These are phyloP conservation scores for Pteria penguin DNA, from an alignment of 2,888 invertebrate species.

Conservation along the genomic window DNA sequence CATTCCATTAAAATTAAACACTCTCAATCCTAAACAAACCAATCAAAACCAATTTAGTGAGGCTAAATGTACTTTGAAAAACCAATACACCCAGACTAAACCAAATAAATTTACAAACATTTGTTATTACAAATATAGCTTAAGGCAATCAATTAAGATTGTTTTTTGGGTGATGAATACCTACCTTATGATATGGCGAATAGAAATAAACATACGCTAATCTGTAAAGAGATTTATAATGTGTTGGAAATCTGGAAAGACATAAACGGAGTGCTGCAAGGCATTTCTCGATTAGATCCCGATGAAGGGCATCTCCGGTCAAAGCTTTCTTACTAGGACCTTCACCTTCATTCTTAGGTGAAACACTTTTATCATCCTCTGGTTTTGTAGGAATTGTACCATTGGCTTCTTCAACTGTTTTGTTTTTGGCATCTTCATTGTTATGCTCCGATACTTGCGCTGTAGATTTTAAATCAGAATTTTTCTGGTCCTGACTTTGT, in stretches of 20 bases:
- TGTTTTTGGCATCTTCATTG: neutral
- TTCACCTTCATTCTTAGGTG: neutral
- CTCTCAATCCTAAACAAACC: no score
- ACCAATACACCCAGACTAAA: no score
- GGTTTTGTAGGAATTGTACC: neutral
- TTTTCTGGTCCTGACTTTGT: neutral
- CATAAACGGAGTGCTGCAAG: constrained; percentile 87
- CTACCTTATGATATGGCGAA: constrained; percentile 67
- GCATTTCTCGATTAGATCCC: constrained; percentile 84
- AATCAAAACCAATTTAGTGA: no score
- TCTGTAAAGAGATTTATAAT: constrained; percentile 95
- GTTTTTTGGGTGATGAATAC: no score
- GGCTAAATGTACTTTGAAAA: no score
- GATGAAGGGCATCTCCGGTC: constrained; percentile 38
- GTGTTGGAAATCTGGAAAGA: constrained; percentile 90
- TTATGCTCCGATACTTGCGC: neutral
- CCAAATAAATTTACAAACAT: no score
- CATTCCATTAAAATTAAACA: no score
- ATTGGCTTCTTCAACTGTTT: neutral
- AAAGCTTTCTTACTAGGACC: constrained; percentile 28
- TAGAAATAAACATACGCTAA: constrained; percentile 88
- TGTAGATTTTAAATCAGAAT: neutral
- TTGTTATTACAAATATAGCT: no score
- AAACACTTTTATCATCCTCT: neutral
- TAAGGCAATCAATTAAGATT: no score